Percentiles rank a stretch among this genome's conserved stretches.
Evolutionary conservation across 2,888 invertebrate species (phyloP).

Genomic region (Aradus depressus): DNA sequence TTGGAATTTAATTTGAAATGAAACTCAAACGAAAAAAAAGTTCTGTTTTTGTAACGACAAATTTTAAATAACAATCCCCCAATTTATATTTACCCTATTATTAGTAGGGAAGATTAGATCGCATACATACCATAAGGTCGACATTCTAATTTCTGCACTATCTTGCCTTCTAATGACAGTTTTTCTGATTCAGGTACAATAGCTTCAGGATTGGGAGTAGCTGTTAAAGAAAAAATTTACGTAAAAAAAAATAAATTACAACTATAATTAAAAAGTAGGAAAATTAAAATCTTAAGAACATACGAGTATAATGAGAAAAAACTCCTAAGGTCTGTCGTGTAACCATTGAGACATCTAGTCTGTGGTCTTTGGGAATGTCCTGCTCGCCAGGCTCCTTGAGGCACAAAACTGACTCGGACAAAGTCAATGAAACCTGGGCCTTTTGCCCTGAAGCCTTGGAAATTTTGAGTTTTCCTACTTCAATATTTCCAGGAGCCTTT

Average conservation of each 20-base stretch:
- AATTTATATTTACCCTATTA: neutral
- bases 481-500: slow-evolving; percentile 77
- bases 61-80: no score
- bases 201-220: slow-evolving; percentile 48
- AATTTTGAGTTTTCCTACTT: slow-evolving; percentile 88
- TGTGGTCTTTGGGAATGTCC: slow-evolving; percentile 80
- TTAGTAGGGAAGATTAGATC: neutral
- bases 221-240: slow-evolving; percentile 36
- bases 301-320: slow-evolving; percentile 73
- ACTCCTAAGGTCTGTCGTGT: slow-evolving; percentile 85
- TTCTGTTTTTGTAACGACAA: no score
- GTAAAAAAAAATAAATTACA: neutral
- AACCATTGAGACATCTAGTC: slow-evolving; percentile 81
- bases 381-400: slow-evolving; percentile 67
- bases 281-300: slow-evolving; percentile 35
- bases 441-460: slow-evolving; percentile 63
- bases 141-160: slow-evolving; percentile 93
- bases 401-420: slow-evolving; percentile 69
- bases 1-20: no score
- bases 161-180: slow-evolving; percentile 82
- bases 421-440: slow-evolving; percentile 75
- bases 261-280: neutral
- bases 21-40: no score
- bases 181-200: slow-evolving; percentile 70
- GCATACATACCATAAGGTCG: slow-evolving; percentile 41